Evolutionary conservation across 2,113 vertebrate genomes (phyloP), one percentile per base, ranked within the genome.

Genomic region (Thamnaconus septentrionalis): DNA sequence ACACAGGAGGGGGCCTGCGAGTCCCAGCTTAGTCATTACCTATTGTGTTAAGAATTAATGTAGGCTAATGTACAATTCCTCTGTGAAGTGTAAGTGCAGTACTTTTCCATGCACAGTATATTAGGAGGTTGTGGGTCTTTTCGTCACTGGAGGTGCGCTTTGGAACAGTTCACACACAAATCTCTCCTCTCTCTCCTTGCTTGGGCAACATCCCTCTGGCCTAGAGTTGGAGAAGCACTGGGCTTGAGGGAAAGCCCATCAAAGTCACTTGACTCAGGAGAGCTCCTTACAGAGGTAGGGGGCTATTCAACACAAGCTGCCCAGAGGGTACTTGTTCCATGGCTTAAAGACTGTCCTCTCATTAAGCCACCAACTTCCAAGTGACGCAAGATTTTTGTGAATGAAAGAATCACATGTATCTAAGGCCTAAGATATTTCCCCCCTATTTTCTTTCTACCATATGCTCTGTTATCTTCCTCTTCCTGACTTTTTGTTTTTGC

Each of bases 241-340:
- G 69, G 79, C 80, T 78, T 79, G 56, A 61, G 73, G 77, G 78
- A 77, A 70, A 82, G 66, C 79, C 81, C 78, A 83, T 84, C 80
- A 86, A 78, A 89, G 87, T 88, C 83, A 88, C 85, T 87, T 87
- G 85, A 87, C 86, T 84, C 78, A 85, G 74, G 76, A 80, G 82
- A 81, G 66, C 79, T 71, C 78, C 73, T 78, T 61, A 58, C 50
- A 68, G 78, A 63, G 69, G 80, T 63, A 67, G 69, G 79, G 81
- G 74, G 48, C 78, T 69, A 76, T 86, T 86, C 84, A 88, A 85
- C 75, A 80, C 75, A 76, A 85, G 84, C 68, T 79, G 82, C 67
- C 70, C 56, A 61, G 69, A 78, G 75, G 67, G 75, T 62, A 53
- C 84, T 85, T 71, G 75, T 69, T 76, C 53, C 56, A 44, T 59